Conservation (phyloP, 2,113 vertebrate species). For the Dipodomys stephensi region DNA sequence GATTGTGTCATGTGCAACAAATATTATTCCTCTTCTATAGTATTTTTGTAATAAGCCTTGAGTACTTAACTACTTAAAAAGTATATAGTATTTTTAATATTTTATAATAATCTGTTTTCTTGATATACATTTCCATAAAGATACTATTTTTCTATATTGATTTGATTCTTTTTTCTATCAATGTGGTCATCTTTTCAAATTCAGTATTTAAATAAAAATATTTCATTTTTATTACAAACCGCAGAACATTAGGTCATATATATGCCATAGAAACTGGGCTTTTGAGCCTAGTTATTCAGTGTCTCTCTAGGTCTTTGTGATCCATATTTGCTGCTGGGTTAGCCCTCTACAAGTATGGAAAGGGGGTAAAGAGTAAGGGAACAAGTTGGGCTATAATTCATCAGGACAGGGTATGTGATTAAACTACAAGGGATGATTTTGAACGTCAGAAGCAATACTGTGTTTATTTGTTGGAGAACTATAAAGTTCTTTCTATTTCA, state of each 20-base stretch:
- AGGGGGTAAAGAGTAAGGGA: neutral
- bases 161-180: neutral
- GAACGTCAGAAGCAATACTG: neutral
- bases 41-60: neutral
- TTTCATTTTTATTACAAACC: neutral
- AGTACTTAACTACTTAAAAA: neutral
- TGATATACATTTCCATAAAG: constrained; percentile 10
- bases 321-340: neutral
- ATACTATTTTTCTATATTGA: neutral
- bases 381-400: neutral
- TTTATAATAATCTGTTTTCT: neutral
- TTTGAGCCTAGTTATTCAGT: neutral
- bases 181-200: neutral
- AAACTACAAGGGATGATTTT: neutral
- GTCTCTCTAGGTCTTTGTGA: neutral
- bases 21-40: neutral
- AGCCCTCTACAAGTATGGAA: neutral
- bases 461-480: neutral
- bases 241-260: neutral
- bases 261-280: neutral
- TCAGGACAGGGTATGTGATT: neutral
- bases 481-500: constrained; percentile 13
- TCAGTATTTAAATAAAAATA: neutral
- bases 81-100: constrained; percentile 11
- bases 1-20: neutral